These are phyloP conservation scores for Orthonyx spaldingii DNA, from an alignment of 2,113 vertebrate genomes.

Conservation along the genomic window DNA sequence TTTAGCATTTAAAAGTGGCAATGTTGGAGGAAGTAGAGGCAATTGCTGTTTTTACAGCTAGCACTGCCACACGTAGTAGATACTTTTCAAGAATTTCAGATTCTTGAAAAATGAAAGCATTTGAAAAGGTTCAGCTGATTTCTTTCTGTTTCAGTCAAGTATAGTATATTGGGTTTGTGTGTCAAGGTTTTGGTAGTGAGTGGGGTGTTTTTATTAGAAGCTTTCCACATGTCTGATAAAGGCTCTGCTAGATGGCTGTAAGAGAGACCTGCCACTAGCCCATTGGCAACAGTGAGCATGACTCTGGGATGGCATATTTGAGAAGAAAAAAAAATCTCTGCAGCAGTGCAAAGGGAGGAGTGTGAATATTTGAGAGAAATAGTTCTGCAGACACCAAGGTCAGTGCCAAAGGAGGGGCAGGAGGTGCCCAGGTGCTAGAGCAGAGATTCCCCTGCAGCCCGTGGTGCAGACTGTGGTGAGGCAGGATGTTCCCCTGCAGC, in stretches of 20 bases:
- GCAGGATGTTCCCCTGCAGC: not conserved
- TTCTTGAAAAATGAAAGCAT: not conserved
- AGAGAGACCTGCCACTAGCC: accelerated
- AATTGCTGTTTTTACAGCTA: not conserved
- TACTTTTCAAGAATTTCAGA: not conserved
- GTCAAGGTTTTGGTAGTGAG: not conserved
- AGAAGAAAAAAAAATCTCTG: not conserved
- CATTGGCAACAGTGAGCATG: accelerated
- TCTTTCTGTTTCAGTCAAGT: not conserved
- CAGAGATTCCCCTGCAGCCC: not conserved
- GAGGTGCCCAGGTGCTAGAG: not conserved
- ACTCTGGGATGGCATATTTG: not conserved
- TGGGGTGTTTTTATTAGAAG: not conserved
- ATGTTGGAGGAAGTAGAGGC: not conserved
- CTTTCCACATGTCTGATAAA: not conserved
- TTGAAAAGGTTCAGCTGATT: not conserved
- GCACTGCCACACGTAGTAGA: not conserved
- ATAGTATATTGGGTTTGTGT: not conserved
- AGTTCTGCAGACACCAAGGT: not conserved
- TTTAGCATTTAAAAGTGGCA: not conserved
- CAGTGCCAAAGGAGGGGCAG: not conserved
- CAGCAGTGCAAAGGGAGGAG: not conserved
- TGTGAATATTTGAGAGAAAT: not conserved
- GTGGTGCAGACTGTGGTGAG: not conserved
- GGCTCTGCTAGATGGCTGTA: not conserved